phyloP scores from a whole-genome alignment of 2,888 invertebrate genomes.

The Coleophora deauratella region DNA sequence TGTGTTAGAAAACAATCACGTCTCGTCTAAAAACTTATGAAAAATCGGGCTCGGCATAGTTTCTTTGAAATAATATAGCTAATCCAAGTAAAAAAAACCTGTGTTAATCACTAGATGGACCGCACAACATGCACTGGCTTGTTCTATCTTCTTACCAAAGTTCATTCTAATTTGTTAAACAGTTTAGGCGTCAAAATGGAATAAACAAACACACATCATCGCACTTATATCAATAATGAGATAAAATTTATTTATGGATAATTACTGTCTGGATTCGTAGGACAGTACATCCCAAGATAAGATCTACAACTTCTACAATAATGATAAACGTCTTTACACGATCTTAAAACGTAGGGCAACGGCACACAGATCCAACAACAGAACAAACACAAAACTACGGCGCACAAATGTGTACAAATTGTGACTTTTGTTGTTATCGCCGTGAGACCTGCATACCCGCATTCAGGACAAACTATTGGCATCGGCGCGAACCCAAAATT shows the following conservation, averaged over 20 bases:
- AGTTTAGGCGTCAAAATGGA: too few species aligned
- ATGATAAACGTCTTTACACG: slow-evolving; percentile 66
- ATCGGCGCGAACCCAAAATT: slow-evolving; percentile 51
- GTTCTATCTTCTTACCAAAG: too few species aligned
- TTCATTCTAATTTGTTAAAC: too few species aligned
- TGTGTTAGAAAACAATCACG: too few species aligned
- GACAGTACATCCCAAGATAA: slow-evolving; percentile 59
- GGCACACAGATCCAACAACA: slow-evolving; percentile 65
- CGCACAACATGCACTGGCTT: too few species aligned
- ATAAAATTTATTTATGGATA: slow-evolving; percentile 2
- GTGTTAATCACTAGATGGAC: too few species aligned
- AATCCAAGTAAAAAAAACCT: too few species aligned
- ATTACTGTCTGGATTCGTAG: slow-evolving; percentile 43
- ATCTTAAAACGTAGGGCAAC: slow-evolving; percentile 51
- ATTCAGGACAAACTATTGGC: slow-evolving; percentile 50
- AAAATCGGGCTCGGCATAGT: too few species aligned
- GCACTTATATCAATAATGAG: too few species aligned
- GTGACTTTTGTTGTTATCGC: slow-evolving; percentile 45
- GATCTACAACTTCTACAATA: slow-evolving; percentile 58
- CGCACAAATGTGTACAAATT: slow-evolving; percentile 58
- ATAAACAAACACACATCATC: too few species aligned
- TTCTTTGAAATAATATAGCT: too few species aligned
- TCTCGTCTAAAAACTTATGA: too few species aligned
- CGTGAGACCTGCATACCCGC: slow-evolving; percentile 54
- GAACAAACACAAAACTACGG: slow-evolving; percentile 48